Percentiles rank a stretch among this genome's conserved stretches.
phyloP scores from a whole-genome alignment of 1,140 invertebrate species.

The Pararge aegeria region DNA sequence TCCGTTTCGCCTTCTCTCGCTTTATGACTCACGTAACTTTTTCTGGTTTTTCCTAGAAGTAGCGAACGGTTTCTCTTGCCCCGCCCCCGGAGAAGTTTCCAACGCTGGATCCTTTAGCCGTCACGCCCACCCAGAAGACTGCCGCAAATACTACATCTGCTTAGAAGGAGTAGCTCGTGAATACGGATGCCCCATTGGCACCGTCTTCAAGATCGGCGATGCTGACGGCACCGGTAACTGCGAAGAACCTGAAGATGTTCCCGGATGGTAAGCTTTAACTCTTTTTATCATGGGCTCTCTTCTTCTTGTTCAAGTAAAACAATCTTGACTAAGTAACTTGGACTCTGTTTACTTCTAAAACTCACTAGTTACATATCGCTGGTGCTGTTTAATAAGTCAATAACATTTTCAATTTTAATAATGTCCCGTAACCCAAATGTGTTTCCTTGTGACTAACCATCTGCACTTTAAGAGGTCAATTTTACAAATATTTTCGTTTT shows the following conservation, averaged over 20 bases:
- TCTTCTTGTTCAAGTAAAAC: slow-evolving; percentile 57
- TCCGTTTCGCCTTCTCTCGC: slow-evolving; percentile 41
- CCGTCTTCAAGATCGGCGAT: slow-evolving; percentile 96
- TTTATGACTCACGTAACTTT: slow-evolving; percentile 42
- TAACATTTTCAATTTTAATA: slow-evolving; percentile 41
- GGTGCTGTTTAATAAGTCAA: slow-evolving; percentile 52
- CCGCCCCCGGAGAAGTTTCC: slow-evolving; percentile 88
- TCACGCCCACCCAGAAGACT: slow-evolving; percentile 96
- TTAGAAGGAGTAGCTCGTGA: slow-evolving; percentile 93
- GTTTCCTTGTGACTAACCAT: slow-evolving; percentile 70
- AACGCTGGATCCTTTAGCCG: slow-evolving; percentile 94
- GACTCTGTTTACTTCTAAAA: slow-evolving; percentile 50
- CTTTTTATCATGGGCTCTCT: slow-evolving; percentile 22
- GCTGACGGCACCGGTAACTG: slow-evolving; percentile 94
- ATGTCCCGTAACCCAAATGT: slow-evolving; percentile 49
- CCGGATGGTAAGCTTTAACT: slow-evolving; percentile 91
- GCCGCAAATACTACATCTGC: slow-evolving; percentile 97
- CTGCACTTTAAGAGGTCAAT: slow-evolving; percentile 24
- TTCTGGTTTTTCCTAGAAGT: slow-evolving; percentile 85
- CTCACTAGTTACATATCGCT: slow-evolving; percentile 52
- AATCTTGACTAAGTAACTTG: slow-evolving; percentile 56
- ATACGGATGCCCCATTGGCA: slow-evolving; percentile 97
- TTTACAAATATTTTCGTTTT: slow-evolving; percentile 4
- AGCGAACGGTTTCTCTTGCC: slow-evolving; percentile 93
- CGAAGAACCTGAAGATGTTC: slow-evolving; percentile 95